A percentile compares a stretch with the other conserved stretches of the same genome.
phyloP scores from a whole-genome alignment of 2,797 vertebrate species.

The Pangasius krempfi region DNA sequence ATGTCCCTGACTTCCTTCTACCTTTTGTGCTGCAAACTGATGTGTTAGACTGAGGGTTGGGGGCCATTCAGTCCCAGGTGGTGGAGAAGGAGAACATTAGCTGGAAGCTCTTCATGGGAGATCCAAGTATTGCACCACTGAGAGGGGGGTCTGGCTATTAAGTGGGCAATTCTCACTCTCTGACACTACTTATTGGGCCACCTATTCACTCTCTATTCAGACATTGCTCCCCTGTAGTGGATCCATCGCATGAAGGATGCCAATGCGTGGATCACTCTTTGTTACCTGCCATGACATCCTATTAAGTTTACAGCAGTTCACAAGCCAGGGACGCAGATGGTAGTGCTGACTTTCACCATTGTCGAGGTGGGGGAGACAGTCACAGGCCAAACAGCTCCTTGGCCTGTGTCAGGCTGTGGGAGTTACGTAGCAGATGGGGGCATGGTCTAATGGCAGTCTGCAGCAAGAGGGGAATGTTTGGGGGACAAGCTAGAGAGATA shows the following conservation, averaged over 20 bases:
- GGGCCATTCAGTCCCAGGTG: neutral
- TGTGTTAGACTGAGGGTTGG: neutral
- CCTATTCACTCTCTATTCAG: neutral
- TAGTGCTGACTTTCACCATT: neutral
- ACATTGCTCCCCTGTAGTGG: neutral
- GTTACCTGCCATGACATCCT: neutral
- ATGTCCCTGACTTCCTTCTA: neutral
- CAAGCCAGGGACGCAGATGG: constrained; percentile 20
- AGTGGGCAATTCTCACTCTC: neutral
- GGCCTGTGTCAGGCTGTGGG: neutral
- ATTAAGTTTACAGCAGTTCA: neutral
- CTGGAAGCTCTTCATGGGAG: neutral
- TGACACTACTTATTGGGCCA: neutral
- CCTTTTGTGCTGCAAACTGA: neutral
- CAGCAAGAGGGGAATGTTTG: neutral
- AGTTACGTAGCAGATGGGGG: neutral
- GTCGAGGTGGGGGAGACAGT: constrained; percentile 19
- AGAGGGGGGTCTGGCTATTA: neutral
- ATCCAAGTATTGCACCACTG: neutral
- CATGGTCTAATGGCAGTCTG: neutral
- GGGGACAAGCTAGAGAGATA: neutral
- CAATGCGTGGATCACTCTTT: neutral
- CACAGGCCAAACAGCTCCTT: neutral
- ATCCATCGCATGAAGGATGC: neutral
- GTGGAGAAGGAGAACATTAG: neutral